Base-by-base conservation (phyloP, 2,888 invertebrate genomes). In the Drosophila greeni region DNA sequence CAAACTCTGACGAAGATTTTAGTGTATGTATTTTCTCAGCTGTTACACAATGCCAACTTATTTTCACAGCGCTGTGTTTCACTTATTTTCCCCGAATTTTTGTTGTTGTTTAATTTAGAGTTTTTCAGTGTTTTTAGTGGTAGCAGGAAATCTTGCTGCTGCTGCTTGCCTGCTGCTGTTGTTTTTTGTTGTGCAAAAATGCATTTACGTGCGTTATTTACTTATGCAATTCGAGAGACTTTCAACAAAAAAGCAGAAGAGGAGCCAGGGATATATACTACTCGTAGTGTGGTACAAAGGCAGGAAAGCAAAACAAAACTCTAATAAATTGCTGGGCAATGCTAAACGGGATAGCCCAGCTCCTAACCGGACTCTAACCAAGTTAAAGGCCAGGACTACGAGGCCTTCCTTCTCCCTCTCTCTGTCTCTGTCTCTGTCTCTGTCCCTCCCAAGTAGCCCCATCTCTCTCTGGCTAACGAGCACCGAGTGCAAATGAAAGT, bases 191-290 rank as follows among this genome's bases (percentile, higher is more conserved):
- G 37, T 31, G 20, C 56, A 75, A 52, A 78, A 76, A 72, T 81
- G 79, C 82, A 76, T 78, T 78, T 75, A 70, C 82, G 79, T 78
- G 79, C 71, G 82, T 78, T 82, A 76, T 76, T 76, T 76, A 82
- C 82, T 82, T 78, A 82, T 76, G 79, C 76, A 70, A 67, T 60
- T 53, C 66, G 16, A 69, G 45, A 51, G 54, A 45, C 31, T 56
- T 56, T 43, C 34, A 53, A 51, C 39, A 53, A 42, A 40, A 39
- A 40, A 33, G n/a, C 2, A 20, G 3, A 20, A 20, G 24, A 18
- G 53, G 24, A 18, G 53, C 14, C 4, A n/a, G 18, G 37, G 18
- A 11, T 18, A 37, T 18, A 37, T 8, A 33, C n/a, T n/a, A n/a
- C n/a, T n/a, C n/a, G n/a, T n/a, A n/a, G 26, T 36, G 14, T 33